Evolutionary conservation across 1,140 invertebrate genomes (phyloP).

Genomic region (Diorhabda carinulata): DNA sequence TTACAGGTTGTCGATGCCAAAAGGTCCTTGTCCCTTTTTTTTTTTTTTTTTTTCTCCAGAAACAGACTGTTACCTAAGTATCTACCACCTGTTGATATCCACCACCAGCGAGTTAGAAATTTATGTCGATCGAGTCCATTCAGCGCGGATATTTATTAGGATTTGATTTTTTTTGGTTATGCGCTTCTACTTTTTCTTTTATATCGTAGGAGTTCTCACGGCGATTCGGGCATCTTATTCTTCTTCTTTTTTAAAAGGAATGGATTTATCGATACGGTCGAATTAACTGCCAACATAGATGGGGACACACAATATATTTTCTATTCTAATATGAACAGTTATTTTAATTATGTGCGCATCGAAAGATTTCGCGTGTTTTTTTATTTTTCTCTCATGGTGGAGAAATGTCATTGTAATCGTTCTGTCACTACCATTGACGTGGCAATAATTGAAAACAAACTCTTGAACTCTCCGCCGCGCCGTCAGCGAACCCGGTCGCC

Average conservation of each 20-base stretch:
- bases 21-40: not conserved
- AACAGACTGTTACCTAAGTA: constrained; percentile 2
- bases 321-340: too few species aligned
- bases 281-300: not conserved
- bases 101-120: constrained; percentile 1
- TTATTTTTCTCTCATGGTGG: too few species aligned
- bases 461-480: not conserved
- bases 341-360: too few species aligned
- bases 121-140: constrained; percentile 21
- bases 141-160: constrained; percentile 18
- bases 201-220: constrained; percentile 13
- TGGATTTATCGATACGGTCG: not conserved
- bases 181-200: constrained; percentile 7
- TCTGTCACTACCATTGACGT: not conserved
- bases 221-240: not conserved
- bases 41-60: not conserved
- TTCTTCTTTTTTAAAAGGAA: not conserved
- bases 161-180: constrained; percentile 14
- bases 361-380: too few species aligned
- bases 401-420: not conserved
- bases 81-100: constrained; percentile 19
- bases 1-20: constrained; percentile 1
- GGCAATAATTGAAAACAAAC: constrained; percentile 2
- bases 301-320: too few species aligned
- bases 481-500: not conserved